A percentile compares a stretch with the other conserved stretches of the same genome.
phyloP scores from a whole-genome alignment of 2,888 invertebrate species.

The Zelleria hepariella region DNA sequence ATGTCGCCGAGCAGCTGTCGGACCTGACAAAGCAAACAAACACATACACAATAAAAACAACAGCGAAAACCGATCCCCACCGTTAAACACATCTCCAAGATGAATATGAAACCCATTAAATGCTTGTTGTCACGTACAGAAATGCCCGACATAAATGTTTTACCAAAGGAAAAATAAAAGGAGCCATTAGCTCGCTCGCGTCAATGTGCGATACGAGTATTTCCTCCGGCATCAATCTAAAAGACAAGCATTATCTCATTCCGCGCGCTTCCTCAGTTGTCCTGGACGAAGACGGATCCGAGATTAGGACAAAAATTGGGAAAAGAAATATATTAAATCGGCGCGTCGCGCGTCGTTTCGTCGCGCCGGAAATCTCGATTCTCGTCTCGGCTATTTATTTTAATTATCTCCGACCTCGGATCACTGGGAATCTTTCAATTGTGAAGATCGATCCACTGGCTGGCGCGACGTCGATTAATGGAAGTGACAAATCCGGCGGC shows the following conservation, averaged over 20 bases:
- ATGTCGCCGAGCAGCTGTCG: conserved; percentile 75
- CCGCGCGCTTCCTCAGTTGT: not conserved
- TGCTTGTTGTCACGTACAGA: not conserved
- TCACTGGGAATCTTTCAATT: not conserved
- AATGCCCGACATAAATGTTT: too few relatives aligned
- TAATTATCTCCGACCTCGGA: conserved; percentile 2
- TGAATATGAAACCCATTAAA: not conserved
- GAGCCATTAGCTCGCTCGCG: not conserved
- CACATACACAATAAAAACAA: too few relatives aligned
- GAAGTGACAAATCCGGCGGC: not conserved
- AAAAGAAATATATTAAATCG: not conserved
- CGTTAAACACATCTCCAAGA: too few relatives aligned
- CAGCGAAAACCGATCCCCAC: too few relatives aligned
- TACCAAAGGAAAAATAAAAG: not conserved
- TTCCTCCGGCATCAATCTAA: conserved; percentile 1
- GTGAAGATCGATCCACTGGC: not conserved
- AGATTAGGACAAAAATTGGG: not conserved
- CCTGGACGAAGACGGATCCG: not conserved
- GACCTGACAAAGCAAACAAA: conserved; percentile 28
- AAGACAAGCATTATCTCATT: not conserved
- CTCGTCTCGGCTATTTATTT: not conserved
- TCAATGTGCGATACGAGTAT: not conserved
- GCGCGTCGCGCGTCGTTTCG: not conserved
- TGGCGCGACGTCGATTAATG: not conserved
- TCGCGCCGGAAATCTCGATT: not conserved